Evolutionary conservation across 2,113 vertebrate genomes (phyloP).

Genomic region (Glareola pratincola): DNA sequence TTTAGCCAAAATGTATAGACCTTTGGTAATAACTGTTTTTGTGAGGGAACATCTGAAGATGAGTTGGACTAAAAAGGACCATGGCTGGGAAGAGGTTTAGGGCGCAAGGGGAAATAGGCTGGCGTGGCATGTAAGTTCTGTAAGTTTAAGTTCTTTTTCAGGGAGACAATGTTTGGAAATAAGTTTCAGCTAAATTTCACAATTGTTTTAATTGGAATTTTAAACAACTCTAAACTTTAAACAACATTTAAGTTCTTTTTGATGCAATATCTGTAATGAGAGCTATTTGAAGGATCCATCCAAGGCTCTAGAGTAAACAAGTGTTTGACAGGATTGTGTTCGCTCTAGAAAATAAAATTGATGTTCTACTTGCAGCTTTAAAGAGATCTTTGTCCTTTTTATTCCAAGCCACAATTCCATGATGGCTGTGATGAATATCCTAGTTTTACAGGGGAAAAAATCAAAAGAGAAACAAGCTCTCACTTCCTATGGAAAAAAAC

Average conservation of each 20-base stretch:
- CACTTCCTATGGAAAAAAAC: background rate
- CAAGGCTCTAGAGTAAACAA: background rate
- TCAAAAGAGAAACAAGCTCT: background rate
- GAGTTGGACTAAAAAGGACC: background rate
- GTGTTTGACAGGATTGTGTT: background rate
- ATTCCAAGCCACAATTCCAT: background rate
- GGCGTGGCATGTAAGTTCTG: background rate
- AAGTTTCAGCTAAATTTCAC: background rate
- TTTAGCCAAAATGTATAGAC: background rate
- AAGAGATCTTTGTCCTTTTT: background rate
- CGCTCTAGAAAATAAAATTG: background rate
- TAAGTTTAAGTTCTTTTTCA: background rate
- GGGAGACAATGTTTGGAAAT: background rate
- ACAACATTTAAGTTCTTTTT: background rate
- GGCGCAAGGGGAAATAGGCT: accelerated
- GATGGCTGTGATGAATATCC: background rate
- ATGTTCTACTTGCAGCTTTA: background rate
- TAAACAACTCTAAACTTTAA: background rate
- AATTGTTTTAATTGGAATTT: background rate
- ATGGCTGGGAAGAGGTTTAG: background rate
- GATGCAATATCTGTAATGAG: background rate
- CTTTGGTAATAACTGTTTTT: background rate
- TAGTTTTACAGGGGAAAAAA: background rate
- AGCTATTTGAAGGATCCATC: conserved; percentile 20
- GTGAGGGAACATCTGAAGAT: background rate